These are phyloP conservation scores for Chelonoidis abingdonii DNA, from an alignment of 2,113 vertebrate genomes.

Conservation along the genomic window DNA sequence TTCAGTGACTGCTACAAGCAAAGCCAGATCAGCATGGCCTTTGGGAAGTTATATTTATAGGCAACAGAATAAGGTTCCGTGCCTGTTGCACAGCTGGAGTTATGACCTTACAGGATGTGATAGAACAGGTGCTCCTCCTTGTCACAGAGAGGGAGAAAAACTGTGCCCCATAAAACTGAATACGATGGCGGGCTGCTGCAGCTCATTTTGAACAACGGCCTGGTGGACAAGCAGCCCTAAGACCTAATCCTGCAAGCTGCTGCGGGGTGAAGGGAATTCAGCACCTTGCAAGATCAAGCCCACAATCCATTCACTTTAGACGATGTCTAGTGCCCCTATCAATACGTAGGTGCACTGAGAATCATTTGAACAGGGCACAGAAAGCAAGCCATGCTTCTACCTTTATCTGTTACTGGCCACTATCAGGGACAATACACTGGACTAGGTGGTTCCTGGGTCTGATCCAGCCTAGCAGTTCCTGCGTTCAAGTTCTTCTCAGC, in stretches of 20 bases:
- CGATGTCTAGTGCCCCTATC: background rate
- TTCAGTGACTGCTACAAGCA: background rate
- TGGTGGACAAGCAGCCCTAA: background rate
- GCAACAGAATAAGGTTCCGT: background rate
- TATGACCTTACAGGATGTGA: background rate
- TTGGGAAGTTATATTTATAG: background rate
- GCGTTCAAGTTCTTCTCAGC: background rate
- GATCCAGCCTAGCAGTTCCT: too few species aligned
- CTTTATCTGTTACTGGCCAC: too few species aligned
- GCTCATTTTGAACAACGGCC: background rate
- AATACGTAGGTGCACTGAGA: background rate
- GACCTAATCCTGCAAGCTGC: background rate
- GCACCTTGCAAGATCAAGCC: background rate
- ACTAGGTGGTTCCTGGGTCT: background rate
- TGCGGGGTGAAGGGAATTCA: background rate
- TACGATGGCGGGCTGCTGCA: background rate
- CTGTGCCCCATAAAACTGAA: background rate
- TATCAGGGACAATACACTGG: background rate
- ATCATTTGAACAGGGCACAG: background rate
- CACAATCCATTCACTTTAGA: background rate
- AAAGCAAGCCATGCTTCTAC: background rate
- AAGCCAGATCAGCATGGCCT: background rate
- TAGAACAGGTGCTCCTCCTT: background rate
- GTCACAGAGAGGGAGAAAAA: background rate
- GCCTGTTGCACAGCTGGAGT: background rate